Base-by-base conservation (phyloP, 2,797 vertebrate species). In the Cirrhinus molitorella region DNA sequence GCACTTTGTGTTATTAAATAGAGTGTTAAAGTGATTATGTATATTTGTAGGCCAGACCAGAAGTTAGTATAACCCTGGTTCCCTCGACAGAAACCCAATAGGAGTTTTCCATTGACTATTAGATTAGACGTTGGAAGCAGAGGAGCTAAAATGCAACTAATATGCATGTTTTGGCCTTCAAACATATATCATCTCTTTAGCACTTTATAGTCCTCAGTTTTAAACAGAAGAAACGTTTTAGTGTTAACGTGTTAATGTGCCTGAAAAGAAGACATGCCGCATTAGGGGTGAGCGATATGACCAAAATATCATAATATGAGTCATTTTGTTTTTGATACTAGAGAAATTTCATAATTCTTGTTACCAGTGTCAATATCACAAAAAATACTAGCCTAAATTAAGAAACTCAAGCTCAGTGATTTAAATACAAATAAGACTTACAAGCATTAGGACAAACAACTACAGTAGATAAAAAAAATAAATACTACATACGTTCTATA, bases 1-100 rank as follows among this genome's bases (percentile, higher is more conserved):
- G 79, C 51, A 80, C 79, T 71, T 71, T 80, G 34, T 68, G 49
- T 68, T n/a, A 55, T 68, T 80, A 45, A 70, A 31, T 31, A 31
- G 70, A 31, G 45, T 51, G 45, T 17, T 31, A 16, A 17, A 51
- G 17, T 51, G 70, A 72, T 10, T 9, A 11, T 9, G 7, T 55
- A 3, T 55, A 21, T 25, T 25, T 23, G 57, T 25, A 55, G 53
- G 53, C 21, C 51, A 55, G 17, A 3, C 19, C 53, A n/a, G 21
- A 61, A 61, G 23, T 59, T 25, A 4, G 23, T 6, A 72, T 72
- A 10, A 31, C 68, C n/a, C 13, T 49, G 23, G 45, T 72, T 72
- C 25, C 25, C 23, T 71, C 4, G 0, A 17, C 5, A n/a, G 40
- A 40, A 40, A n/a, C 8, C 28, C 28, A 11, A 4, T 68, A 68